Evolutionary conservation across 2,888 invertebrate species (phyloP), one percentile per base, ranked within the genome.

Genomic region (Apamea crenata): DNA sequence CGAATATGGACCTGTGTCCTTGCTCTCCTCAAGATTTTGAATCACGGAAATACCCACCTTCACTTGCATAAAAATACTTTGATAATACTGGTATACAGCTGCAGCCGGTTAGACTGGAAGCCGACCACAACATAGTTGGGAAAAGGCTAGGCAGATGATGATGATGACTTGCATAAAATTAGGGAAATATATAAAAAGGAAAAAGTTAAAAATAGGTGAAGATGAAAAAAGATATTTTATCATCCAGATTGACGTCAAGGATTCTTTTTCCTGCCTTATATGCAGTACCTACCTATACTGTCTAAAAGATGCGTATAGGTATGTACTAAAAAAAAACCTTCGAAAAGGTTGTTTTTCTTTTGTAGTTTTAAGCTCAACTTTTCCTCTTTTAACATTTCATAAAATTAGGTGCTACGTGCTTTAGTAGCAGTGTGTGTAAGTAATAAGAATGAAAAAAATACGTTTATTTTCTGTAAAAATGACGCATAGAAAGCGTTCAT

Each of bases 201-300:
- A 50, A 59, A 74, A 56, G 0, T 21, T 18, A 16, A 59, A 65
- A 59, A 8, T 81, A 67, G 7, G 29, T 53, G 14, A 69, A 32
- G 36, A 67, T 63, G 16, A 16, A 36, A 36, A 25, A 32, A 25
- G 12, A 21, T 2, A 44, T 44, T 67, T 70, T 70, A 47, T 47
- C 18, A 50, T 56, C 6, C 29, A 12, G 16, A 40, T 63, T 68
- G 81, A 83, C 81, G 85, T 85, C 81, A 83, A 40, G 0, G 12
- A 61, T 47, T n/a, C 32, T 53, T 18, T 44, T 61, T 47, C 32
- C 47, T 56, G 47, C 8, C 12, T 12, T 59, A 2, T n/a, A n/a
- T 12, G 12, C 5, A 59, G 5, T n/a, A n/a, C n/a, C n/a, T 25
- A 12, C 56, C 4, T 4, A 3, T 12, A 56, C 18, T 10, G 56